Evolutionary conservation across 2,888 invertebrate genomes (phyloP).

Genomic region (Agelastica alni): DNA sequence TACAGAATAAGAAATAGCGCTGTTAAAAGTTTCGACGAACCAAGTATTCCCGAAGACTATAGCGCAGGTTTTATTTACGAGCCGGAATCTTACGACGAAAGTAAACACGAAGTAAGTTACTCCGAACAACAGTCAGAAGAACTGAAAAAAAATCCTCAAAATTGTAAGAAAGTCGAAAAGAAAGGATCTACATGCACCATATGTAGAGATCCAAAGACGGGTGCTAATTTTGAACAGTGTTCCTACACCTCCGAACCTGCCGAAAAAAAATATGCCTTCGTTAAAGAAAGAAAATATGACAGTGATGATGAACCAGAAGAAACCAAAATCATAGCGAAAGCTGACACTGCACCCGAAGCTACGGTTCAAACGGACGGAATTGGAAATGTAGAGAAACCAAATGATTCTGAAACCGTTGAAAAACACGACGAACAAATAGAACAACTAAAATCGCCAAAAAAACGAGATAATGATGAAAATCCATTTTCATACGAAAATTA

Average conservation of each 20-base stretch:
- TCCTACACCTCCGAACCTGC: slow-evolving; percentile 75
- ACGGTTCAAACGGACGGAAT: slow-evolving; percentile 28
- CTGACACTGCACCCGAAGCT: slow-evolving; percentile 26
- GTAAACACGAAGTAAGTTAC: slow-evolving; percentile 51
- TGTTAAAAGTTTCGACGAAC: slow-evolving; percentile 56
- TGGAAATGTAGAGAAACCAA: slow-evolving; percentile 11
- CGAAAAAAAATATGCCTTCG: slow-evolving; percentile 72
- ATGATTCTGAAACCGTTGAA: slow-evolving; percentile 33
- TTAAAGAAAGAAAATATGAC: slow-evolving; percentile 66
- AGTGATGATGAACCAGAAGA: slow-evolving; percentile 62
- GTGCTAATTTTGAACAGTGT: slow-evolving; percentile 79
- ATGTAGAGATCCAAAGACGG: slow-evolving; percentile 75
- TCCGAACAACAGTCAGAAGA: slow-evolving; percentile 67
- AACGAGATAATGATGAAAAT: slow-evolving; percentile 26
- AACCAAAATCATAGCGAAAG: slow-evolving; percentile 41
- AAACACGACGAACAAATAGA: slow-evolving; percentile 29
- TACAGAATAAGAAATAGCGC: slow-evolving; percentile 58
- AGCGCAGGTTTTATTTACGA: slow-evolving; percentile 54
- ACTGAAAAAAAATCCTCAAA: slow-evolving; percentile 63
- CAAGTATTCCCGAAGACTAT: slow-evolving; percentile 59
- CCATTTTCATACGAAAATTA: slow-evolving; percentile 17
- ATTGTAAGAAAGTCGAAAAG: slow-evolving; percentile 67
- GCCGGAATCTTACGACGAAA: slow-evolving; percentile 31
- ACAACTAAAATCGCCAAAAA: slow-evolving; percentile 27
- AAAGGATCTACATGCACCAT: slow-evolving; percentile 72